phyloP scores from a whole-genome alignment of 2,888 invertebrate genomes.

The Pyrrhia umbra region DNA sequence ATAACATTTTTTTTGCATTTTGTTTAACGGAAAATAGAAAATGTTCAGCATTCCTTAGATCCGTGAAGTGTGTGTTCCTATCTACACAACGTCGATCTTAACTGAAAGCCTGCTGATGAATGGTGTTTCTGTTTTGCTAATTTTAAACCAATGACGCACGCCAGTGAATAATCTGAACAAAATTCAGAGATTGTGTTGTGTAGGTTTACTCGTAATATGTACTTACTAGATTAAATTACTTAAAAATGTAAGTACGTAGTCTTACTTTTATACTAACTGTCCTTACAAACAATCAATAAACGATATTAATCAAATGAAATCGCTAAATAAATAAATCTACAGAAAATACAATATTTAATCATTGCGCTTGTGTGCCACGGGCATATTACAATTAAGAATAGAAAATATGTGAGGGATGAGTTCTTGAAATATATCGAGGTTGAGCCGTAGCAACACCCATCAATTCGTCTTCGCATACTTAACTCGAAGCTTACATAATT shows the following conservation, averaged over 20 bases:
- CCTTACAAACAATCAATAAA: too few species aligned
- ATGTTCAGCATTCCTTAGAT: slow-evolving; percentile 53
- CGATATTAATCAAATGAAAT: not conserved
- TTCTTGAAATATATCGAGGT: slow-evolving; percentile 40
- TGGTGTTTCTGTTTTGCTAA: slow-evolving; percentile 68
- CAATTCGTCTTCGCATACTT: slow-evolving; percentile 59
- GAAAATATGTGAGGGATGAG: slow-evolving; percentile 5
- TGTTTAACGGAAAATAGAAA: slow-evolving; percentile 18
- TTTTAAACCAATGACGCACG: slow-evolving; percentile 78
- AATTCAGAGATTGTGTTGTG: slow-evolving; percentile 55
- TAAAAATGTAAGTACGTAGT: too few species aligned
- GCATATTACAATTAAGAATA: slow-evolving; percentile 1
- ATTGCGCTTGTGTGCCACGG: not conserved
- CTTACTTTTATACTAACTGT: too few species aligned
- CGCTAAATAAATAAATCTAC: too few species aligned
- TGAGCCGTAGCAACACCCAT: slow-evolving; percentile 40
- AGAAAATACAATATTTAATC: not conserved
- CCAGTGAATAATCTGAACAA: slow-evolving; percentile 61
- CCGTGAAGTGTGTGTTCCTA: slow-evolving; percentile 59
- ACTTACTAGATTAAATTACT: too few species aligned
- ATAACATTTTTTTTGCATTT: not conserved
- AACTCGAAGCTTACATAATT: slow-evolving; percentile 74
- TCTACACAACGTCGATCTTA: slow-evolving; percentile 67
- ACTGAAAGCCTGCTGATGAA: slow-evolving; percentile 72
- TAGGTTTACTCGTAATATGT: too few species aligned